Base-by-base conservation (phyloP, 1,140 invertebrate genomes). In the Arion vulgaris region DNA sequence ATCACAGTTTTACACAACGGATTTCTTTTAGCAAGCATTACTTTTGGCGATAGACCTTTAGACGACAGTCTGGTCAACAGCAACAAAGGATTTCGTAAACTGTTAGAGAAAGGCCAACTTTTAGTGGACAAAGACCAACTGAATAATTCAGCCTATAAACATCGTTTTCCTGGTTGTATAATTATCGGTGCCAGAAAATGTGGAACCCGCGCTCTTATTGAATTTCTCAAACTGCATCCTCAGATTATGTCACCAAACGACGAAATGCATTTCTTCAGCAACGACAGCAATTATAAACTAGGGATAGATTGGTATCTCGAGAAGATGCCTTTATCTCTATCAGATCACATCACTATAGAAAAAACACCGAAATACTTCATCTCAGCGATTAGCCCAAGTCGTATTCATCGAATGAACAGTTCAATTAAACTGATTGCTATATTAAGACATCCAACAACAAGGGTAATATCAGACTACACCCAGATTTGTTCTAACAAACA, bases 391-490 rank as follows among this genome's bases (percentile, higher is more conserved):
- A 97, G 96, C 7, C 97, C 97, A 0, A 94, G 94, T 79, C 93
- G 97, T 71, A 95, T 98, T 0, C 95, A 95, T 85, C 94, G 95
- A 76, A 97, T 98, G 96, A 97, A 98, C 91, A 95, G 95, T n/a
- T 94, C 95, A 23, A 96, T 96, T 71, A 97, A 96, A 91, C 92
- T 98, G 23, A 93, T 98, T 38, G 95, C 97, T 9, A 96, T 98
- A 19, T 96, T 98, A 0, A 93, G 97, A 36, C 96, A 98, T 92
- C 97, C 97, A 0, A 96, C 98, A 17, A 97, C 96, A 0, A 93
- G 97, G 76, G 96, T 97, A 17, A 95, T 98, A 38, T 98, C 96
- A n/a, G 97, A 98, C 92, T 98, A 98, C 87, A 96, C 97, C 0
- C 97, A 98, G 88, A 87, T 91, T 74, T 88, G 88, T 81, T 84